Evolutionary conservation across 2,797 vertebrate genomes (phyloP).

Genomic region (Bryconaethiops microstoma): DNA sequence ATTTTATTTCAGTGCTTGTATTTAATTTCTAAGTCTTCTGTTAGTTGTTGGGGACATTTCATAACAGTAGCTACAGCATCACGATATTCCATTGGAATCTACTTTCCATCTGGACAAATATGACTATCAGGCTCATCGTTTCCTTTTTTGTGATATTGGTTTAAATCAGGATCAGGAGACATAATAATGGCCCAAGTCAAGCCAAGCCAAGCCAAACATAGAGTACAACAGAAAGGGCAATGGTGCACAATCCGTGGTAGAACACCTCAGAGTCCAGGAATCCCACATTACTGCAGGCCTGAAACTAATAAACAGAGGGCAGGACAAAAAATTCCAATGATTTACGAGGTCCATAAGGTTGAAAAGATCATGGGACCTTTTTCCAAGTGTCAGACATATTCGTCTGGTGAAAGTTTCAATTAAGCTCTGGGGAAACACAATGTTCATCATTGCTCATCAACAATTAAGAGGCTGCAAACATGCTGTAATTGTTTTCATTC

Average conservation of each 20-base stretch:
- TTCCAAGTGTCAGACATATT: background rate
- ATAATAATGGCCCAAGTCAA: background rate
- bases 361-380: background rate
- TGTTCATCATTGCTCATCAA: background rate
- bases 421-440: background rate
- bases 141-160: background rate
- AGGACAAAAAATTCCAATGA: background rate
- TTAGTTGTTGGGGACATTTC: background rate
- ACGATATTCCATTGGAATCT: background rate
- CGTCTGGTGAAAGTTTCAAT: background rate
- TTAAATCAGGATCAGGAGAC: background rate
- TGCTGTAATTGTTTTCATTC: background rate
- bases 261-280: background rate
- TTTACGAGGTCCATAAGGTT: conserved; percentile 9
- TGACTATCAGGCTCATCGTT: background rate
- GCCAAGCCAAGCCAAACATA: background rate
- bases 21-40: no score
- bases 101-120: background rate
- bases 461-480: background rate
- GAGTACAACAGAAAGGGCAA: background rate
- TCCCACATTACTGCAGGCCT: background rate
- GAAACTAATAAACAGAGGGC: background rate
- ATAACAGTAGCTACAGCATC: background rate
- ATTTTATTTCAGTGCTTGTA: background rate
- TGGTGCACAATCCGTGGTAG: background rate